These are phyloP conservation scores for Argentina silus DNA, from an alignment of 2,797 vertebrate genomes.

Conservation along the genomic window DNA sequence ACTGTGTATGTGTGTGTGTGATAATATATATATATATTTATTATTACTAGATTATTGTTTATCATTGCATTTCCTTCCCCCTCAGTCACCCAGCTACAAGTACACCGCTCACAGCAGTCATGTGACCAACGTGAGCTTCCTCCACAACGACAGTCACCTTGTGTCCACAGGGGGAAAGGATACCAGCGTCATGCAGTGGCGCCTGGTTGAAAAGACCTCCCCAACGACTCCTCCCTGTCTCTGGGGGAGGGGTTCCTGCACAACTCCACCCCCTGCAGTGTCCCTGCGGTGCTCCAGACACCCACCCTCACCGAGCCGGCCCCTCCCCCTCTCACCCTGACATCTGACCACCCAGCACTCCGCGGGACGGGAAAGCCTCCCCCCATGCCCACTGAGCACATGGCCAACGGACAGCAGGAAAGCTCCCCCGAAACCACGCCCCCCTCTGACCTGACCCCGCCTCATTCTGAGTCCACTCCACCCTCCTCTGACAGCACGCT, in stretches of 20 bases:
- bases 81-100: constrained; percentile 96
- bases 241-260: constrained; percentile 63
- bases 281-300: constrained; percentile 29
- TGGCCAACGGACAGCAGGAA: constrained; percentile 72
- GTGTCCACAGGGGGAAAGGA: constrained; percentile 97
- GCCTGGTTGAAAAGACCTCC: constrained; percentile 85
- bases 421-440: constrained; percentile 50
- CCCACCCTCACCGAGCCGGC: constrained; percentile 24
- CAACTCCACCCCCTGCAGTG: constrained; percentile 59
- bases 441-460: constrained; percentile 46
- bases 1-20: too few species aligned
- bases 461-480: constrained; percentile 53
- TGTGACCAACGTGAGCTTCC: constrained; percentile 97
- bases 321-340: not conserved
- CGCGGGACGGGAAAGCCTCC: constrained; percentile 28
- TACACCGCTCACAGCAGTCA: constrained; percentile 98
- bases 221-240: constrained; percentile 55
- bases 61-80: not conserved
- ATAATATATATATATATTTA: too few species aligned
- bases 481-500: constrained; percentile 75
- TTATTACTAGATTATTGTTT: too few species aligned
- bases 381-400: constrained; percentile 50
- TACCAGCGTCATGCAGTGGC: constrained; percentile 97
- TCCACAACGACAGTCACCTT: constrained; percentile 88
- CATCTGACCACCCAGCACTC: too few species aligned